Percentiles rank a stretch among this genome's conserved stretches.
These are phyloP conservation scores for Sycophila texana DNA, from an alignment of 2,888 invertebrate genomes.

Conservation along the genomic window DNA sequence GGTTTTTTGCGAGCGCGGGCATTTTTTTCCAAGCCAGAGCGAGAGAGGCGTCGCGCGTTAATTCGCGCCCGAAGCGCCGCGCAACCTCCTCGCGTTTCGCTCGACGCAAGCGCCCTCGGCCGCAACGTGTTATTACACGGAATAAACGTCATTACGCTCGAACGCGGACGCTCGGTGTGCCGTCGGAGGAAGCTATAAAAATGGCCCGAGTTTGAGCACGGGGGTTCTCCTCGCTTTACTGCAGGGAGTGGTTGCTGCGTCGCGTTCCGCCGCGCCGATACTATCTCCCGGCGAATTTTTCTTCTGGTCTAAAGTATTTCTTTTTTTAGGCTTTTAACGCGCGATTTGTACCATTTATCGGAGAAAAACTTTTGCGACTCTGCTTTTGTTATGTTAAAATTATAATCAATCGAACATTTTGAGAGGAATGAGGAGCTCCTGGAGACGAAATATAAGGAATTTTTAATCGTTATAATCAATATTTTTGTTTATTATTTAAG, in stretches of 20 bases:
- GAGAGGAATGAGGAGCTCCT: too few species aligned
- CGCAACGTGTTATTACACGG: conserved; percentile 56
- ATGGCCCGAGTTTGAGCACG: background rate
- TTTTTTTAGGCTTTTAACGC: too few species aligned
- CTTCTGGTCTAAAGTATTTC: background rate
- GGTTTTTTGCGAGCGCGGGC: too few species aligned
- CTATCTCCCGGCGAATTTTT: background rate
- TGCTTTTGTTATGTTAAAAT: too few species aligned
- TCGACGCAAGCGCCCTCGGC: background rate
- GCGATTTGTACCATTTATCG: too few species aligned
- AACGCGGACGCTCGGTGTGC: background rate
- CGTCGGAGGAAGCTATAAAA: background rate
- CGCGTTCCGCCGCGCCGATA: background rate
- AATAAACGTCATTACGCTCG: conserved; percentile 51
- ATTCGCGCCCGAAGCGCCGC: conserved; percentile 49
- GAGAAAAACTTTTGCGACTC: too few species aligned
- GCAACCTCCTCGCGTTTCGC: conserved; percentile 13
- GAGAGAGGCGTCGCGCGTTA: conserved; percentile 51
- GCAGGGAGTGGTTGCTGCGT: background rate
- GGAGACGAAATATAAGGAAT: too few species aligned
- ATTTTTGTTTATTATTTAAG: too few species aligned
- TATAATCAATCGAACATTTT: too few species aligned
- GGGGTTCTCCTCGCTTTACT: conserved; percentile 6
- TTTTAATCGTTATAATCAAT: too few species aligned
- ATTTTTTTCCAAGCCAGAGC: conserved; percentile 4